phyloP scores from a whole-genome alignment of 2,113 vertebrate genomes.

The Oenanthe oenanthe region DNA sequence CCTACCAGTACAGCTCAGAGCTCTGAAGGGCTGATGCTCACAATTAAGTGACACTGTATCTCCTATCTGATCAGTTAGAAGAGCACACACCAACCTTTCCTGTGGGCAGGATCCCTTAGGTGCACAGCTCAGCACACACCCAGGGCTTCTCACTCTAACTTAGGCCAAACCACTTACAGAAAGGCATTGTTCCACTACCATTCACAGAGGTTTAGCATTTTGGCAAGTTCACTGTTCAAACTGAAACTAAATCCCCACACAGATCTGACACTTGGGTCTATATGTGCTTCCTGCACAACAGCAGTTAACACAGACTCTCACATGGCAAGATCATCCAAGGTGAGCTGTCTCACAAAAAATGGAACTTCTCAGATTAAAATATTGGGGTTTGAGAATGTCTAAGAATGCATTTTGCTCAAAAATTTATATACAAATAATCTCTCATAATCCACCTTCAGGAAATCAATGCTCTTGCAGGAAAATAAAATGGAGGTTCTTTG shows the following conservation, averaged over 20 bases:
- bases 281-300: background rate
- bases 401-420: background rate
- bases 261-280: background rate
- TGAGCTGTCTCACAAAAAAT: background rate
- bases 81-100: rapidly evolving
- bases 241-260: rapidly evolving
- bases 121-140: background rate
- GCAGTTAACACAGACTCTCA: background rate
- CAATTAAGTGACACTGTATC: background rate
- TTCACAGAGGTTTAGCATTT: background rate
- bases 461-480: background rate
- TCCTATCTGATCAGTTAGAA: background rate
- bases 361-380: background rate
- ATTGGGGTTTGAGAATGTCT: rapidly evolving
- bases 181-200: background rate
- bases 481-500: background rate
- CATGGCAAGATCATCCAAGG: background rate
- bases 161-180: background rate
- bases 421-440: background rate
- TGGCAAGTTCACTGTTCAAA: background rate
- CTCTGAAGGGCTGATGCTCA: background rate
- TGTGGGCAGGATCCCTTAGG: rapidly evolving
- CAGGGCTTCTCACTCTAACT: no score
- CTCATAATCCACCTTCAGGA: background rate
- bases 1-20: background rate